Evolutionary conservation across 23 tunicate species (phyloP).

Genomic region (Clavelina lepadiformis): DNA sequence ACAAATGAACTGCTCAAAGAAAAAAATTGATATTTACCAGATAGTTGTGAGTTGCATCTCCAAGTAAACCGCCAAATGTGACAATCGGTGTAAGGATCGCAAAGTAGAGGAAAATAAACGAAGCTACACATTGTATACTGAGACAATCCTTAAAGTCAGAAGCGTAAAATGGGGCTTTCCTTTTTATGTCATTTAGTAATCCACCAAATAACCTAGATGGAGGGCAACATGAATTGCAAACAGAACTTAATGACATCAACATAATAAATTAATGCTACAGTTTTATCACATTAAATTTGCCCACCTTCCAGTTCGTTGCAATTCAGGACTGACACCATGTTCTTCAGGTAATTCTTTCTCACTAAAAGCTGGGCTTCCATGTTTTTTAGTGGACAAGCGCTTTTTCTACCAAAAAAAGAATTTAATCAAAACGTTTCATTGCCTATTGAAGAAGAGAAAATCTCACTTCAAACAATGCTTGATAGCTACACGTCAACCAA

Average conservation of each 20-base stretch:
- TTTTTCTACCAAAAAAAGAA: slow-evolving; percentile 47
- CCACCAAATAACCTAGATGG: slow-evolving; percentile 97
- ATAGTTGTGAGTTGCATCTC: slow-evolving; percentile 91
- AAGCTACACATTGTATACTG: slow-evolving; percentile 89
- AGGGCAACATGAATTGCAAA: background rate
- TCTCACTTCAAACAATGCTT: no score
- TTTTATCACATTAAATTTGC: no score
- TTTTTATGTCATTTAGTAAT: slow-evolving; percentile 75
- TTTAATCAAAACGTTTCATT: no score
- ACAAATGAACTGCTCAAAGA: no score
- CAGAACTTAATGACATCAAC: no score
- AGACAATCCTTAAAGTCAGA: slow-evolving; percentile 84
- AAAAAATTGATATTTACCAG: no score
- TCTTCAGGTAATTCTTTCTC: slow-evolving; percentile 1
- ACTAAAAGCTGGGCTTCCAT: background rate
- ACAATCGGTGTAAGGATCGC: slow-evolving; percentile 96
- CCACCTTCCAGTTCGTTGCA: slow-evolving; percentile 79
- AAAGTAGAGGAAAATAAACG: slow-evolving; percentile 89
- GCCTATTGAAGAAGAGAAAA: no score
- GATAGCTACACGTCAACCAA: no score
- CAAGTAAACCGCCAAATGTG: slow-evolving; percentile 91
- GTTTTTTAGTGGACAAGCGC: slow-evolving; percentile 30
- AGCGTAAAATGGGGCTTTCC: slow-evolving; percentile 76
- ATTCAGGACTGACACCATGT: slow-evolving; percentile 58
- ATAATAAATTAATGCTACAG: no score